A percentile compares a stretch with the other conserved stretches of the same genome.
Conservation (phyloP, 2,888 invertebrate species). For the Cyrtodaria siliqua region DNA sequence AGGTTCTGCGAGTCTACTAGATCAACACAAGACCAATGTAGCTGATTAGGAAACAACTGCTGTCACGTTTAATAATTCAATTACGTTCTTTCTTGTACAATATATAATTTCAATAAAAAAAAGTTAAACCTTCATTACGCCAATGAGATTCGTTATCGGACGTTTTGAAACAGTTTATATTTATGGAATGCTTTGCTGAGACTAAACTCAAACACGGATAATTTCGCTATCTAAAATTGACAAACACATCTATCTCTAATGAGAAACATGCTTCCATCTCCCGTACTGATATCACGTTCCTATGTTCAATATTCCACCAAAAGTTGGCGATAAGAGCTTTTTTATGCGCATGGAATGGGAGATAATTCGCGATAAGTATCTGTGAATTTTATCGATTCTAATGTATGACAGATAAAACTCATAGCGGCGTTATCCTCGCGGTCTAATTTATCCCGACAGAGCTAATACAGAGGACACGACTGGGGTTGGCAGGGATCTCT, state of each 20-base stretch:
- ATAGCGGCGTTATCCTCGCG: slow-evolving; percentile 16
- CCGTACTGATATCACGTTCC: slow-evolving; percentile 27
- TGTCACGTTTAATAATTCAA: too few relatives aligned
- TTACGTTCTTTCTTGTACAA: too few relatives aligned
- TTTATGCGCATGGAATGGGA: slow-evolving; percentile 37
- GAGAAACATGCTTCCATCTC: slow-evolving; percentile 21
- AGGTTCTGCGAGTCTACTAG: too few relatives aligned
- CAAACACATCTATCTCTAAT: slow-evolving; percentile 47
- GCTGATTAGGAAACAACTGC: too few relatives aligned
- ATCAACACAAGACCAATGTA: too few relatives aligned
- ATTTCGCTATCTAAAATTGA: slow-evolving; percentile 49
- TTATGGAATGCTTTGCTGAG: background rate
- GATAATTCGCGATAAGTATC: slow-evolving; percentile 34
- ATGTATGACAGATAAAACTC: slow-evolving; percentile 30
- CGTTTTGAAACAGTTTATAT: background rate
- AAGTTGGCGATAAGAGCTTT: slow-evolving; percentile 24
- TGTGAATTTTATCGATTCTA: slow-evolving; percentile 41
- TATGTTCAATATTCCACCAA: slow-evolving; percentile 37
- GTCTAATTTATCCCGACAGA: slow-evolving; percentile 28
- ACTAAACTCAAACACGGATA: slow-evolving; percentile 15
- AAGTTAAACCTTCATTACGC: too few relatives aligned
- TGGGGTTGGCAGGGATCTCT: too few relatives aligned
- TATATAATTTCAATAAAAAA: too few relatives aligned
- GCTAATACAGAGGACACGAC: slow-evolving; percentile 14
- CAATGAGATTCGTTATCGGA: too few relatives aligned